These are phyloP conservation scores for Lytechinus pictus DNA, from an alignment of 35 echinoderm and acorn worm genomes.

Conservation along the genomic window DNA sequence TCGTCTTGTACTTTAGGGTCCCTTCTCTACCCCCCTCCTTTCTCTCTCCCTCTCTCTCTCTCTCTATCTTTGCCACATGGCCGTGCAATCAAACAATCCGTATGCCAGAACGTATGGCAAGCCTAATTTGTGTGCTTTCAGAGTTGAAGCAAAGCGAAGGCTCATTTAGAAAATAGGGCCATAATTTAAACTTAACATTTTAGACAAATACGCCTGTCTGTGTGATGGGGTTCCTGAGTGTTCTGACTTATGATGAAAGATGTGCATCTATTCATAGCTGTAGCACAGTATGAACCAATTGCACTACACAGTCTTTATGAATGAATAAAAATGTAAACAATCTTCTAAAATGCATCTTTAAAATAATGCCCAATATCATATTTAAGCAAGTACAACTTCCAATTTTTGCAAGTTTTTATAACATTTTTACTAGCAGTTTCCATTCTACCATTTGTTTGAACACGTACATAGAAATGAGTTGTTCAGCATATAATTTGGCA, in stretches of 20 bases:
- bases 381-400: too few relatives aligned
- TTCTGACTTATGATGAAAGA: conserved; percentile 4
- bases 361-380: too few relatives aligned
- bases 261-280: background rate
- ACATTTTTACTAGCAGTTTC: too few relatives aligned
- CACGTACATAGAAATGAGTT: too few relatives aligned
- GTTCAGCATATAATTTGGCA: too few relatives aligned
- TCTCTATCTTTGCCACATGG: background rate
- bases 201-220: conserved; percentile 44
- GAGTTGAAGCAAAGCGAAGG: background rate
- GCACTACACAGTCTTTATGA: background rate
- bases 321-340: background rate
- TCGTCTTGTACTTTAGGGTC: background rate
- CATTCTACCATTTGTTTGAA: too few relatives aligned
- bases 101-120: conserved; percentile 9
- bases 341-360: too few relatives aligned
- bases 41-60: background rate
- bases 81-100: background rate
- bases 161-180: conserved; percentile 36
- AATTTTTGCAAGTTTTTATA: too few relatives aligned
- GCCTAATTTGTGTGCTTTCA: conserved; percentile 45
- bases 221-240: background rate
- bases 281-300: background rate
- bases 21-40: background rate
- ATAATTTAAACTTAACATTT: conserved; percentile 54